These are phyloP conservation scores for Ashinkailepas kermadecensis DNA, from an alignment of 2,888 invertebrate species.

Conservation along the genomic window DNA sequence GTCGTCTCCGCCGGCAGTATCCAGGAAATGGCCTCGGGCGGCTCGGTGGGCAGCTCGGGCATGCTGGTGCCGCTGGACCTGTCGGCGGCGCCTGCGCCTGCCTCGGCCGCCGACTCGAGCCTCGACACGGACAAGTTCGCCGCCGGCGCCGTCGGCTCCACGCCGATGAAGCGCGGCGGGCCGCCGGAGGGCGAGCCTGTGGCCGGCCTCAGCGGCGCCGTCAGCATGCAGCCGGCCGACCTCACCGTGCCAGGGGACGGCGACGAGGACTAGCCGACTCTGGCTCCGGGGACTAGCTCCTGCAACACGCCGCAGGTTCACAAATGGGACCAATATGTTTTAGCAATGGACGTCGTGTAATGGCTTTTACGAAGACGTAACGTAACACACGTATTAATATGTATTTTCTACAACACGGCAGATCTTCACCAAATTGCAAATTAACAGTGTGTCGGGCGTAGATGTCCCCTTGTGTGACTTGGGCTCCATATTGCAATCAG, in stretches of 20 bases:
- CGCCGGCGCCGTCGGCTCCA: constrained; percentile 5
- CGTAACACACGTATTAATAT: too few species aligned
- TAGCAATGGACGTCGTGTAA: neutral
- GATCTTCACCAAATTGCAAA: too few species aligned
- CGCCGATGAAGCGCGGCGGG: constrained; percentile 5
- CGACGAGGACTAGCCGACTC: neutral
- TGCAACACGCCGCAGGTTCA: neutral
- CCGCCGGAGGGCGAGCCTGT: neutral
- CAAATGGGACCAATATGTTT: neutral
- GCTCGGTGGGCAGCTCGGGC: neutral
- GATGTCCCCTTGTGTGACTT: too few species aligned
- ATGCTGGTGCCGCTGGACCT: constrained; percentile 3
- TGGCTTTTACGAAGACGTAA: too few species aligned
- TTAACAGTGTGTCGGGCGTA: too few species aligned
- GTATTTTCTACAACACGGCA: too few species aligned
- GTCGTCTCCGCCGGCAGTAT: neutral
- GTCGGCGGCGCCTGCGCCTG: neutral
- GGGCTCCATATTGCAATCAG: too few species aligned
- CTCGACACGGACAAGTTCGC: constrained; percentile 23
- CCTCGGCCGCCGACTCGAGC: neutral
- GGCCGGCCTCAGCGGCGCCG: neutral
- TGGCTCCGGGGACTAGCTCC: neutral
- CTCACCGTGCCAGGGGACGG: neutral
- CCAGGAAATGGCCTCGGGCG: neutral
- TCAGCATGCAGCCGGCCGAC: constrained; percentile 7